Base-by-base conservation (phyloP, 2,797 vertebrate species). In the Ptychobarbus kaznakovi region DNA sequence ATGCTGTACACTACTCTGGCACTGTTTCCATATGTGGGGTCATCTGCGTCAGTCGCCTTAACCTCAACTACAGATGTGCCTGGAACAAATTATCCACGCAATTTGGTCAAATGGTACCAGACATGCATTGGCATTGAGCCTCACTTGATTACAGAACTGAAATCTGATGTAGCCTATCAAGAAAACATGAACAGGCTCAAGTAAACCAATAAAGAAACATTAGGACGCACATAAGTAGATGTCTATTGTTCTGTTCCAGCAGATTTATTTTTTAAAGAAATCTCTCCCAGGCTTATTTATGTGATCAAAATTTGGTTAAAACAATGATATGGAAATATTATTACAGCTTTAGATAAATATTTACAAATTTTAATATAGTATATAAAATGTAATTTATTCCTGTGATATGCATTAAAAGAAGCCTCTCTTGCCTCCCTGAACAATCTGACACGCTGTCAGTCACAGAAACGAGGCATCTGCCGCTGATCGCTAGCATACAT, bases 11-110 rank as follows among this genome's bases (percentile, higher is more conserved):
- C 93, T 76, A 98, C 95, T 66, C 96, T 93, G 86, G 97, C 97
- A 1, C 97, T 97, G 92, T 97, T 98, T 51, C 97, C 97, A 0
- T 98, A 98, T 0, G 97, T 98, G 4, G 97, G 97, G 80, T 98
- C 97, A 76, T 98, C 97, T 1, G 96, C 97, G 80, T 98, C 97
- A 0, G 97, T 97, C 0, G 97, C 97, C 75, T 95, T 96, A 88
- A 98, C 97, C 44, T 97, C 97, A 81, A 97, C 93, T 88, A 98
- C 97, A 0, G 97, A 97, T 5, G 96, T 97, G 88, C 96, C 96
- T 97, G 90, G 35, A 81, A 82, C 38, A 40, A 82, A 78, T 70
- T 77, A 79, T 66, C 42, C 61, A 83, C 35, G 7, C 20, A n/a
- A 15, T 66, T 69, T 82, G 28, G 42, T 74, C 44, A 79, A 72